These are phyloP conservation scores for Hydrophis major DNA, from an alignment of 2,797 vertebrate species.

Conservation along the genomic window DNA sequence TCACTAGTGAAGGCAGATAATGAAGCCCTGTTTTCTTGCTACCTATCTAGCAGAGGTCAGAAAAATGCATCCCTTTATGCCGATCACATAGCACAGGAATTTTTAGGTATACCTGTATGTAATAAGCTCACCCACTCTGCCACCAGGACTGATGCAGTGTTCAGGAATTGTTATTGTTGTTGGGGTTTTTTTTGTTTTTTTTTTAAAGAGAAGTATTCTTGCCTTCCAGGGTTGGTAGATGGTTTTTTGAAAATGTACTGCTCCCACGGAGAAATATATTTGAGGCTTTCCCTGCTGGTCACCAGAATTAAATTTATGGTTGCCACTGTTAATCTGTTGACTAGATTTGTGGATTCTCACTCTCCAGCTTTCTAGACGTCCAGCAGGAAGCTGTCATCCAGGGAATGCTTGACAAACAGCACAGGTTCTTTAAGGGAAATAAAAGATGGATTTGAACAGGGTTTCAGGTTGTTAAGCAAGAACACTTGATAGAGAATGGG, in stretches of 20 bases:
- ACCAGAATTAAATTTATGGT: conserved; percentile 6
- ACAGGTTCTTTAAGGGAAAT: not conserved
- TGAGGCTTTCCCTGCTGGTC: not conserved
- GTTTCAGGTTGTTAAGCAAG: not conserved
- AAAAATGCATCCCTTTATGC: not conserved
- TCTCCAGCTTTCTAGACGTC: not conserved
- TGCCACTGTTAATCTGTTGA: not conserved
- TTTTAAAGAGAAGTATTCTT: not conserved
- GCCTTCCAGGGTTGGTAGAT: not conserved
- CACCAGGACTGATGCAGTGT: not conserved
- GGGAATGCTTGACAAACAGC: not conserved
- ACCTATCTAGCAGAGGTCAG: not conserved
- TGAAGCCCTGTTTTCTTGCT: not conserved
- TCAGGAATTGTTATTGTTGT: not conserved
- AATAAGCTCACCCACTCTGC: not conserved
- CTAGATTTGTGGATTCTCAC: not conserved
- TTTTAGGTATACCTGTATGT: not conserved
- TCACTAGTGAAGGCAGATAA: not conserved
- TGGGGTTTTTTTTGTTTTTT: not conserved
- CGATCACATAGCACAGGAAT: not conserved
- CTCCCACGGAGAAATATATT: not conserved
- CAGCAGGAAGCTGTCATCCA: not conserved
- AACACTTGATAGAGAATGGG: not conserved
- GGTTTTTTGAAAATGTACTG: not conserved
- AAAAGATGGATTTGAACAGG: not conserved